A percentile compares a stretch with the other conserved stretches of the same genome.
These are phyloP conservation scores for Atherinomorus stipes DNA, from an alignment of 2,113 vertebrate species.

Conservation along the genomic window DNA sequence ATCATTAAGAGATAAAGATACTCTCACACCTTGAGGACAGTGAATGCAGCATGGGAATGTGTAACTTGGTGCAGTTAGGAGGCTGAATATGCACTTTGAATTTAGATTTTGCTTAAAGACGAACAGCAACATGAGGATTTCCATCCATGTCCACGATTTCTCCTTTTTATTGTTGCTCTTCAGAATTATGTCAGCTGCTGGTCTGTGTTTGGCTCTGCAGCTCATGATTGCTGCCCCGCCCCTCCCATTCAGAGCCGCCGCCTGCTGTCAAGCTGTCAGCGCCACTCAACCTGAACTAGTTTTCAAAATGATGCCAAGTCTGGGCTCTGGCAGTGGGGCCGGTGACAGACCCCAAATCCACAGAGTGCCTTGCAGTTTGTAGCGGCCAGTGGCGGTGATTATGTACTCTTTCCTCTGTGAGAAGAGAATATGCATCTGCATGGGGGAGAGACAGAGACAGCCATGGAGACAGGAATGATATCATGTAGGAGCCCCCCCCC, in stretches of 20 bases:
- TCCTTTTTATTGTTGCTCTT: slow-evolving; percentile 3
- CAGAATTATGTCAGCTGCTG: slow-evolving; percentile 34
- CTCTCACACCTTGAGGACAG: neutral
- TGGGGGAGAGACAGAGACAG: slow-evolving; percentile 1
- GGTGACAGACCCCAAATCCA: slow-evolving; percentile 27
- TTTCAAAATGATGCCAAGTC: slow-evolving; percentile 38
- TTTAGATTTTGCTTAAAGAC: neutral
- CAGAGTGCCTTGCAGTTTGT: slow-evolving; percentile 12
- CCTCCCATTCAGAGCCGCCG: slow-evolving; percentile 12
- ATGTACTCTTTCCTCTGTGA: slow-evolving; percentile 43
- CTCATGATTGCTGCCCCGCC: slow-evolving; percentile 8
- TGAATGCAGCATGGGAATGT: neutral
- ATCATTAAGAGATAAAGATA: neutral
- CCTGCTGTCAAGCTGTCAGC: slow-evolving; percentile 47
- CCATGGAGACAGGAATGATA: slow-evolving; percentile 24
- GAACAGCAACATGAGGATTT: neutral
- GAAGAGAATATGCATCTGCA: slow-evolving; percentile 8
- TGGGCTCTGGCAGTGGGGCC: neutral
- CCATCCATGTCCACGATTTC: neutral
- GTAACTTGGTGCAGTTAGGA: neutral
- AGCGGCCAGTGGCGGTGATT: slow-evolving; percentile 24
- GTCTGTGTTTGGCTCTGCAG: slow-evolving; percentile 40
- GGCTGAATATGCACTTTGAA: neutral
- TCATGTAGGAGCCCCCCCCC: slow-evolving; percentile 17
- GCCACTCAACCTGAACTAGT: slow-evolving; percentile 62